Evolutionary conservation across 2,888 invertebrate species (phyloP).

Genomic region (Notodonta ziczac): DNA sequence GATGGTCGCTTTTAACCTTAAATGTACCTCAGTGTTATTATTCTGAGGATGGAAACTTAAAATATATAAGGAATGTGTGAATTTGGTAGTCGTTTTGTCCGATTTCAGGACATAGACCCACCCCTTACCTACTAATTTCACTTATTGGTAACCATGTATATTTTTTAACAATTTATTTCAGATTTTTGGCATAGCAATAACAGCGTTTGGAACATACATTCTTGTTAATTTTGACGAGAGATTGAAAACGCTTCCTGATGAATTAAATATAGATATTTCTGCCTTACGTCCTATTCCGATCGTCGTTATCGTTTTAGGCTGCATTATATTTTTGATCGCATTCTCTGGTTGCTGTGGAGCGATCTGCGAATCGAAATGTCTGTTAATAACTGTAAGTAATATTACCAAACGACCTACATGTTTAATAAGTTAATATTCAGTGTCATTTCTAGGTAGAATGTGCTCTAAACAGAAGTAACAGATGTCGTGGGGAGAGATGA

Average conservation of each 20-base stretch:
- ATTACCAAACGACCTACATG: background rate
- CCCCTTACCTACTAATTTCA: background rate
- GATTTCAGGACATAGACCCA: too few relatives aligned
- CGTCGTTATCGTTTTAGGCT: constrained; percentile 21
- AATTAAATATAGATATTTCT: background rate
- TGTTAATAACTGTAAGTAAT: constrained; percentile 29
- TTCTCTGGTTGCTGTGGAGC: constrained; percentile 36
- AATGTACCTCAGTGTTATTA: too few relatives aligned
- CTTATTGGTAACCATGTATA: background rate
- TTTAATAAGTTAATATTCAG: too few relatives aligned
- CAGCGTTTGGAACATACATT: constrained; percentile 15
- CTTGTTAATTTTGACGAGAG: background rate
- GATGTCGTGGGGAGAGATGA: too few relatives aligned
- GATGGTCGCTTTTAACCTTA: too few relatives aligned
- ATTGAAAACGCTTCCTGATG: background rate
- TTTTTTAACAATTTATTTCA: constrained; percentile 7
- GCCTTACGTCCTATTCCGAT: constrained; percentile 15
- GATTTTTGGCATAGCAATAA: constrained; percentile 22
- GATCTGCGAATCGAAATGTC: constrained; percentile 31
- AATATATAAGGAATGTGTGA: too few relatives aligned
- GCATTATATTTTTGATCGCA: constrained; percentile 22
- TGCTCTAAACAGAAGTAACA: too few relatives aligned
- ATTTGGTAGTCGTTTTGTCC: too few relatives aligned
- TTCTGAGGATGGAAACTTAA: too few relatives aligned
- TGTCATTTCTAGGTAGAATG: too few relatives aligned